Evolutionary conservation across 1,140 invertebrate genomes (phyloP).

Genomic region (Halictus rubicundus): DNA sequence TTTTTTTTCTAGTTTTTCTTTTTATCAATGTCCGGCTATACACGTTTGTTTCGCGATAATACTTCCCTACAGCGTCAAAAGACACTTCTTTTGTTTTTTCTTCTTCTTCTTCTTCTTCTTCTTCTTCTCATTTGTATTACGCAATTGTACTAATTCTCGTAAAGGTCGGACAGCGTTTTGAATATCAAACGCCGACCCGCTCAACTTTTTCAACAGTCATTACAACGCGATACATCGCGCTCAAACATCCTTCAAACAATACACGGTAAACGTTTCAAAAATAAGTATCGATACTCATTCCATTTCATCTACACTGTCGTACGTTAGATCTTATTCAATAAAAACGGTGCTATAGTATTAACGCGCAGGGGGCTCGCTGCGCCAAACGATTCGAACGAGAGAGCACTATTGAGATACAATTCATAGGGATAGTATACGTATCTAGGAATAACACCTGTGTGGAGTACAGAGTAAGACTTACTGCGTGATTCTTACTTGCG

Average conservation of each 20-base stretch:
- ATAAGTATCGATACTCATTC: slow-evolving; percentile 55
- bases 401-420: slow-evolving; percentile 44
- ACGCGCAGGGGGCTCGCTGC: slow-evolving; percentile 1
- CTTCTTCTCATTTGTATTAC: not conserved
- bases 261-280: slow-evolving; percentile 44
- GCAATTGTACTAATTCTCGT: slow-evolving; percentile 19
- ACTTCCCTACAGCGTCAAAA: slow-evolving; percentile 44
- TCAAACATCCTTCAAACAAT: slow-evolving; percentile 26
- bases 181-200: slow-evolving; percentile 21
- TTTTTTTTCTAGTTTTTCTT: slow-evolving; percentile 36
- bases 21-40: slow-evolving; percentile 44
- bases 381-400: slow-evolving; percentile 22
- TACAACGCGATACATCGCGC: slow-evolving; percentile 3
- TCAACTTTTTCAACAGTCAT: no score
- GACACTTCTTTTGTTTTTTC: slow-evolving; percentile 24
- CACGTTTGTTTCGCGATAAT: slow-evolving; percentile 44
- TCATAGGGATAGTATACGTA: slow-evolving; percentile 24
- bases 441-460: slow-evolving; percentile 22
- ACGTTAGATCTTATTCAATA: slow-evolving; percentile 44
- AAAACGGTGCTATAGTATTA: slow-evolving; percentile 40
- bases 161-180: not conserved
- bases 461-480: slow-evolving; percentile 29
- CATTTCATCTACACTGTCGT: slow-evolving; percentile 41
- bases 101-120: no score
- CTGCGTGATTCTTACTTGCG: slow-evolving; percentile 20